phyloP scores from a whole-genome alignment of 2,113 vertebrate species.

The Aplodontia rufa region DNA sequence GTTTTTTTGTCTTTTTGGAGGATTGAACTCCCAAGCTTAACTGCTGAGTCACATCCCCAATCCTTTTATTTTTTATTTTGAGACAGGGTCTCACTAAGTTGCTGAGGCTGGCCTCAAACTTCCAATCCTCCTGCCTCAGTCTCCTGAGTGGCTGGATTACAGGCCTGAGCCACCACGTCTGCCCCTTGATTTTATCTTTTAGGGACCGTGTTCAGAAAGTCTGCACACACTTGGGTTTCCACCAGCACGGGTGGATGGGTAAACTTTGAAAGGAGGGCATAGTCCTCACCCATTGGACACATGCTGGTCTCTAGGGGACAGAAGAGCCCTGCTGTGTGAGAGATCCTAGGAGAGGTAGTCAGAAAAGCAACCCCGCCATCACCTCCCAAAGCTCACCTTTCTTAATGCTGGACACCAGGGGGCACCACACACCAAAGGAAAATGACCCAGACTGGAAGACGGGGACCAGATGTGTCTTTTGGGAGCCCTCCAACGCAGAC shows the following conservation, averaged over 20 bases:
- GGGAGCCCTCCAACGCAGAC: no score
- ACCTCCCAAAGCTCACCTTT: rapidly evolving
- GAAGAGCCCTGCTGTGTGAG: background rate
- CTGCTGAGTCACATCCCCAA: no score
- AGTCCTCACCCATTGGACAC: background rate
- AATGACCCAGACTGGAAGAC: rapidly evolving
- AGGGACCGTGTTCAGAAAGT: background rate
- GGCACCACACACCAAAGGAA: constrained; percentile 44
- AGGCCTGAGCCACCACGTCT: no score
- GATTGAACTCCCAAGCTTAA: no score
- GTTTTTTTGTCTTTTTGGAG: no score
- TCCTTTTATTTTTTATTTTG: no score
- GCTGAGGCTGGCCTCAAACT: no score
- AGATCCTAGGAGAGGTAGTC: background rate
- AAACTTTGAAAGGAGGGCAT: background rate
- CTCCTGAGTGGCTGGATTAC: no score
- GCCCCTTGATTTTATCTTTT: background rate
- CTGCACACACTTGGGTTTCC: background rate
- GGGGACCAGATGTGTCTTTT: background rate
- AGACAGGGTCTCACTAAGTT: no score
- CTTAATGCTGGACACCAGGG: constrained; percentile 16
- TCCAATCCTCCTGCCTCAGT: no score
- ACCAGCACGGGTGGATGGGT: background rate
- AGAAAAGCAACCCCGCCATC: background rate
- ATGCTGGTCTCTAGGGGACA: background rate